Evolutionary conservation across 2,888 invertebrate genomes (phyloP), one percentile per base, ranked within the genome.

Genomic region (Saturnia japonica): DNA sequence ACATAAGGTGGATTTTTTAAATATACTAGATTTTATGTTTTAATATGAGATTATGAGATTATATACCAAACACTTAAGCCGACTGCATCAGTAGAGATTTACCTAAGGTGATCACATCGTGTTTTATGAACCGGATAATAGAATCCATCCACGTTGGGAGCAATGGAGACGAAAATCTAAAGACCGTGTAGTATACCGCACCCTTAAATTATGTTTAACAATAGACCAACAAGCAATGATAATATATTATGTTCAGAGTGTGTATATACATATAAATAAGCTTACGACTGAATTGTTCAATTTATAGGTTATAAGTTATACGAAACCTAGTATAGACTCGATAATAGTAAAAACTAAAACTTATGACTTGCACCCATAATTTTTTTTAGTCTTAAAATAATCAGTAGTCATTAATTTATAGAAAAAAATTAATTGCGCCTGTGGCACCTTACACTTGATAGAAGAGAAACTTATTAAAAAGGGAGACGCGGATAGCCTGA

Each of bases 71-170:
- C n/a, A n/a, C n/a, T n/a, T n/a, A n/a, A n/a, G n/a, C n/a, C n/a
- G n/a, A 40, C 8, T 12, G 6, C 40, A 8, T 16, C 11, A 40
- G 8, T 34, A 16, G 40, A 40, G 16, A 34, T 19, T 34, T 34
- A 64, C 19, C 34, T 14, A n/a, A 40, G 62, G 34, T 11, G 19
- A 40, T 64, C 34, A 64, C 9, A 40, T n/a, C n/a, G 25, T 57
- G 57, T 57, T 57, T 57, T 57, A 57, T 57, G 57, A 57, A 57
- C 57, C 57, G 57, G 11, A 57, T 57, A 57, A 57, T 57, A 57
- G 57, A 57, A 25, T 57, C 51, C 51, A 54, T 54, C 25, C 25
- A 25, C 14, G 12, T 22, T 25, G 57, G 11, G 25, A 57, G 57
- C 25, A 25, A 12, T 14, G 25, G 57, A 22, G 57, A 22, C 8